Evolutionary conservation across 2,797 vertebrate genomes (phyloP).

Genomic region (Sebastes umbrosus): DNA sequence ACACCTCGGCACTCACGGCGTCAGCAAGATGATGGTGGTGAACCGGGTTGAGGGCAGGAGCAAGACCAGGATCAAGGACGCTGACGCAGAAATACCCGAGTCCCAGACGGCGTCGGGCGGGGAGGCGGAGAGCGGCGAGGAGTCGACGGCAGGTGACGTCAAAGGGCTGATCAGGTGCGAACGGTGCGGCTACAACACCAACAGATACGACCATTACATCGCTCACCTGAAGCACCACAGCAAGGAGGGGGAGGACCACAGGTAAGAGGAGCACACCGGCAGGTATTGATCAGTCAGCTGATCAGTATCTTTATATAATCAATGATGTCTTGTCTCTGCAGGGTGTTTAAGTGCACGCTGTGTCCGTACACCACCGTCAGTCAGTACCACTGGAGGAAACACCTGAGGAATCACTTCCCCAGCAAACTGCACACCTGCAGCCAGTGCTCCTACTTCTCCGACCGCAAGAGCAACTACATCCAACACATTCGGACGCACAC

Average conservation of each 20-base stretch:
- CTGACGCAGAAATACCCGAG: constrained; percentile 17
- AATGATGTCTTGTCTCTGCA: constrained; percentile 18
- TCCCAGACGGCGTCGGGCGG: constrained; percentile 44
- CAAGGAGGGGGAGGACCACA: constrained; percentile 90
- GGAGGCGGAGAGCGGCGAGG: constrained; percentile 59
- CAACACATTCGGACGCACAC: constrained; percentile 98
- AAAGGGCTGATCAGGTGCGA: constrained; percentile 96
- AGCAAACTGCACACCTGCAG: constrained; percentile 97
- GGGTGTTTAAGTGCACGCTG: constrained; percentile 94
- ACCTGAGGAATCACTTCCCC: constrained; percentile 97
- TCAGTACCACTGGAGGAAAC: constrained; percentile 99
- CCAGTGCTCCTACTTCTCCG: constrained; percentile 97
- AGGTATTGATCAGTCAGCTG: neutral
- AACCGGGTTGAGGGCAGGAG: constrained; percentile 89
- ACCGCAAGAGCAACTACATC: constrained; percentile 98
- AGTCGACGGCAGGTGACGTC: constrained; percentile 73
- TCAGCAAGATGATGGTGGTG: constrained; percentile 93
- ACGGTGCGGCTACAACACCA: constrained; percentile 98
- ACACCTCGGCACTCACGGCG: constrained; percentile 90
- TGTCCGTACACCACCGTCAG: constrained; percentile 97
- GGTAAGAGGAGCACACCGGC: constrained; percentile 30
- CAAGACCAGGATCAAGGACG: constrained; percentile 78
- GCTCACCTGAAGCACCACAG: constrained; percentile 96
- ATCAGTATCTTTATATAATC: neutral
- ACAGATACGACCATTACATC: constrained; percentile 96